A percentile compares a stretch with the other conserved stretches of the same genome.
These are phyloP conservation scores for Diacarnus erythraeanus DNA, from an alignment of 37 sponge, comb jelly and placozoan species.

Conservation along the genomic window DNA sequence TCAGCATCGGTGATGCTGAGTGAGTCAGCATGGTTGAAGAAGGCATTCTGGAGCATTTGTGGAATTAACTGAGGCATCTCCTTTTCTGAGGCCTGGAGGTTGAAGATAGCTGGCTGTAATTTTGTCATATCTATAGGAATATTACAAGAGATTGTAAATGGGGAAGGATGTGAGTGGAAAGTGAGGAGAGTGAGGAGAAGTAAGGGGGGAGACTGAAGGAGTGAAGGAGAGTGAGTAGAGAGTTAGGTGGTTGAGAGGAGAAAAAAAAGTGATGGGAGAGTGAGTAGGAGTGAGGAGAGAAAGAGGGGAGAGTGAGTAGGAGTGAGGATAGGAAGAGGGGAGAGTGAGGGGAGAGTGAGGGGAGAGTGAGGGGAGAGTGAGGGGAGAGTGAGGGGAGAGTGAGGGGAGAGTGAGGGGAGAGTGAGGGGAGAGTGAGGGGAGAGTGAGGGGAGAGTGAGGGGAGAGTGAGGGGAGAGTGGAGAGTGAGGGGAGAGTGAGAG, in stretches of 20 bases:
- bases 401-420: too few relatives aligned
- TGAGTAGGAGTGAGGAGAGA: not conserved
- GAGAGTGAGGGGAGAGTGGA: too few relatives aligned
- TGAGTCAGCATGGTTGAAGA: slow-evolving; percentile 11
- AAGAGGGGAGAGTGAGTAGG: not conserved
- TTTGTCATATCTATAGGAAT: slow-evolving; percentile 38
- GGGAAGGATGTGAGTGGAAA: not conserved
- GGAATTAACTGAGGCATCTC: slow-evolving; percentile 42
- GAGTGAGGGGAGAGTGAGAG: too few relatives aligned
- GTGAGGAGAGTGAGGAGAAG: not conserved
- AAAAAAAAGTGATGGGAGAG: not conserved
- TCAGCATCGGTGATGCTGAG: not conserved
- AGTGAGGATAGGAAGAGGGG: not conserved
- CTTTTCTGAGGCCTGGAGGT: slow-evolving; percentile 38
- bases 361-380: too few relatives aligned
- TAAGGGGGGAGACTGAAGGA: not conserved
- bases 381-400: too few relatives aligned
- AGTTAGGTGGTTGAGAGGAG: not conserved
- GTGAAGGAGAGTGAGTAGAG: not conserved
- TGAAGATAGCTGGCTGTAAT: slow-evolving; percentile 49
- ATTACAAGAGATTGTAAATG: too few relatives aligned
- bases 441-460: too few relatives aligned
- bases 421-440: too few relatives aligned
- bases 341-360: too few relatives aligned
- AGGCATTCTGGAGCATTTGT: slow-evolving; percentile 26